Evolutionary conservation across 1,140 invertebrate species (phyloP).

Genomic region (Diorhabda sublineata): DNA sequence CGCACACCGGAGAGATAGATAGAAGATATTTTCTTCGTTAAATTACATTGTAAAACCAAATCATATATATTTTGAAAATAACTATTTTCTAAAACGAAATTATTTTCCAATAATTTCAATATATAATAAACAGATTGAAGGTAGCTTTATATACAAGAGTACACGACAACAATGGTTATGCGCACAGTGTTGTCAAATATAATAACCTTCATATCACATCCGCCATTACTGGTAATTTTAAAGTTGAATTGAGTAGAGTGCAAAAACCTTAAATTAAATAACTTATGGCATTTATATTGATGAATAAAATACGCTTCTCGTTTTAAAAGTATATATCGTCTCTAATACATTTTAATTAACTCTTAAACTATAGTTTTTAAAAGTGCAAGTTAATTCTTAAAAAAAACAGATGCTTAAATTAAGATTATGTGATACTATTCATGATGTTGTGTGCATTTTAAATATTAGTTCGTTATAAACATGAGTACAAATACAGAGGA

Average conservation of each 20-base stretch:
- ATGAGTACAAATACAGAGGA: conserved; percentile 46
- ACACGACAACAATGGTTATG: neutral
- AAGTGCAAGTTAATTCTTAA: neutral
- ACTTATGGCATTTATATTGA: conserved; percentile 1
- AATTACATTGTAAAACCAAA: too few species aligned
- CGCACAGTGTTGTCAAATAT: conserved; percentile 11
- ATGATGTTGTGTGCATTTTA: conserved; percentile 1
- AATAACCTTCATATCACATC: conserved; percentile 8
- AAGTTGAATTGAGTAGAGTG: conserved; percentile 9
- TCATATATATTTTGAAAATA: too few species aligned
- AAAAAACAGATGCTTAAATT: conserved; percentile 23
- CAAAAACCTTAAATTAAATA: conserved; percentile 8
- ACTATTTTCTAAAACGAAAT: too few species aligned
- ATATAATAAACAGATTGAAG: too few species aligned
- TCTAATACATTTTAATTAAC: neutral
- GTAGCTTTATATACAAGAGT: too few species aligned
- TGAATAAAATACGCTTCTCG: neutral
- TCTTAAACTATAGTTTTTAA: neutral
- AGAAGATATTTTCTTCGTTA: too few species aligned
- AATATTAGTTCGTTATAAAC: conserved; percentile 16
- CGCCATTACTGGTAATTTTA: conserved; percentile 21
- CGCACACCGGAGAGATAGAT: too few species aligned
- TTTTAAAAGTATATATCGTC: conserved; percentile 1
- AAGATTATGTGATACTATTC: conserved; percentile 2
- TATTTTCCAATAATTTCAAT: too few species aligned